These are phyloP conservation scores for Aspidapion aeneum DNA, from an alignment of 2,888 invertebrate species.

Conservation along the genomic window DNA sequence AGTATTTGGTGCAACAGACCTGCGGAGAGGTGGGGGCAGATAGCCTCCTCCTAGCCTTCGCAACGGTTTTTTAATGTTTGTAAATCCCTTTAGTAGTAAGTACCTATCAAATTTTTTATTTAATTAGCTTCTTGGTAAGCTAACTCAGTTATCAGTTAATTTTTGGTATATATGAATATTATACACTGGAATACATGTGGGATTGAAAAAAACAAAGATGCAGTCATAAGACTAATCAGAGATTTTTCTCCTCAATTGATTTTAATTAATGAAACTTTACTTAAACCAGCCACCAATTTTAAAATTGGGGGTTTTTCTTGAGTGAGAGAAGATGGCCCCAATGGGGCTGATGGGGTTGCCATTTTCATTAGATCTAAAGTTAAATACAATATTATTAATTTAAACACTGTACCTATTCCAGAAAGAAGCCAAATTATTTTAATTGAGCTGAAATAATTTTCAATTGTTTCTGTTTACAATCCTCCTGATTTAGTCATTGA, in stretches of 20 bases:
- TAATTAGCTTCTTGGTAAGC: background rate
- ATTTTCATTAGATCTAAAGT: background rate
- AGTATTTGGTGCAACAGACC: background rate
- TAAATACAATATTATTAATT: background rate
- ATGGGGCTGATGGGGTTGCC: background rate
- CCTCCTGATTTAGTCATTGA: background rate
- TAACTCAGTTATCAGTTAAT: background rate
- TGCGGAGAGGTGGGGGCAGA: background rate
- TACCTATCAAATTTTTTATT: background rate
- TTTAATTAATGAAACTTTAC: background rate
- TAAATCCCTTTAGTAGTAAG: background rate
- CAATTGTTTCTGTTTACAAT: background rate
- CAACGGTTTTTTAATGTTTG: background rate
- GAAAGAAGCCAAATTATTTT: background rate
- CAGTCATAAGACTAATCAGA: background rate
- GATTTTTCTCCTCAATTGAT: background rate
- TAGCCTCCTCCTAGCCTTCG: background rate
- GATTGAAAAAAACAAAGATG: background rate
- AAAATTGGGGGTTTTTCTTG: background rate
- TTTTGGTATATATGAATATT: background rate
- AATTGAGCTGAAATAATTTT: background rate
- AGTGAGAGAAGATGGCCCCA: background rate
- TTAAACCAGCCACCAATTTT: background rate
- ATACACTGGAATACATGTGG: constrained; percentile 2
- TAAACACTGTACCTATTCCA: background rate